Evolutionary conservation across 1,140 invertebrate genomes (phyloP), one percentile per base, ranked within the genome.

Genomic region (Sweltsa coloradensis): DNA sequence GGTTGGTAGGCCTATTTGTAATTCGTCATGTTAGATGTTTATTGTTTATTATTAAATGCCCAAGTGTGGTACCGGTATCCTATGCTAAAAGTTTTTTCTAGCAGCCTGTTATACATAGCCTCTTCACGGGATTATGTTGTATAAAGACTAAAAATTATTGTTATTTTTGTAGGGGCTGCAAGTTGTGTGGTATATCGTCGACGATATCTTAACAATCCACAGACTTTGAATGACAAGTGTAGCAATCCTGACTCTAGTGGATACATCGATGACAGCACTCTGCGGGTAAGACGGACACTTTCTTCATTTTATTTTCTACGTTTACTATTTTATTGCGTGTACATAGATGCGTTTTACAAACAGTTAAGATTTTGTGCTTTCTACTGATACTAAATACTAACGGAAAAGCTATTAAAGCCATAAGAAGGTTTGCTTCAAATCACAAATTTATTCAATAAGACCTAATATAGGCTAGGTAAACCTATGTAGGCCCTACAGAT

Each of bases 171-270:
- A 42, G 47, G 39, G 18, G 41, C 47, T 36, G 47, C 36, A 27
- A 42, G 39, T 22, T 34, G 41, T 16, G 40, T 49, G 4, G 26
- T 49, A 14, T 49, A 42, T 36, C 39, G 82, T 23, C 72, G 82
- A 43, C 71, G 79, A 55, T 83, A 79, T 58, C 71, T 83, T 50
- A 89, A 87, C 61, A 83, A 83, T 56, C 85, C 81, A 18, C 85
- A 86, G 67, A 83, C 82, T 34, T 70, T 85, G 27, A 81, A 78
- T 57, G 82, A 84, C 56, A 82, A 81, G 58, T 83, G 80, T 60
- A 89, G 84, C 51, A 86, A 88, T 62, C 83, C 83, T 3, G 87
- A 89, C 58, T 89, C 84, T 31, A 88, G 84, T 60, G 85, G 85
- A 53, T 90, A 90, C 57, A 80, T 90, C 41, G 87, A 90, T 63